phyloP scores from a whole-genome alignment of 2,113 vertebrate genomes.

The Podarcis raffonei region DNA sequence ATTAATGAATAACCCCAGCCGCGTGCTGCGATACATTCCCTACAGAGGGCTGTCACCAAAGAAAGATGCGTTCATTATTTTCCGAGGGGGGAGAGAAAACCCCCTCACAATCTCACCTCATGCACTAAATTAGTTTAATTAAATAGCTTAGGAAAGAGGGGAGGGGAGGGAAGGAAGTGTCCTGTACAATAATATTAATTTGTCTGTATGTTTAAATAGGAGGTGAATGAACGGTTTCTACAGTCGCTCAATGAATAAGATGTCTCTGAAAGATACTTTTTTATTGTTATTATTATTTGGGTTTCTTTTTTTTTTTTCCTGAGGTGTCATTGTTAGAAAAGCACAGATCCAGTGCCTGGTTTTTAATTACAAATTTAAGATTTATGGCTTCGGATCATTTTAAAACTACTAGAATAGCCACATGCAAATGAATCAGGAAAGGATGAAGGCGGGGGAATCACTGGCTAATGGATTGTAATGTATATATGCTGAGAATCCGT shows the following conservation, averaged over 20 bases:
- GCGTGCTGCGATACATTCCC: conserved; percentile 17
- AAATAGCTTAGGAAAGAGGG: conserved; percentile 44
- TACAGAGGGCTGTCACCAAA: conserved; percentile 42
- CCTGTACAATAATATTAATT: conserved; percentile 29
- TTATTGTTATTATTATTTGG: conserved; percentile 6
- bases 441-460: neutral
- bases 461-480: neutral
- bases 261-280: neutral
- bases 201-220: conserved; percentile 37
- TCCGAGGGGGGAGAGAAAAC: conserved; percentile 37
- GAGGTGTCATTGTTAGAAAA: conserved; percentile 21
- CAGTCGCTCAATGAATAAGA: conserved; percentile 30
- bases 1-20: conserved; percentile 45
- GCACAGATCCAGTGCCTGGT: neutral
- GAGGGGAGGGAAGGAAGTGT: conserved; percentile 27
- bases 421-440: neutral
- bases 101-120: conserved; percentile 52
- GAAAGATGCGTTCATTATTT: conserved; percentile 61
- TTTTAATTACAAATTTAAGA: conserved; percentile 11
- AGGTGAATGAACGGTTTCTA: conserved; percentile 41
- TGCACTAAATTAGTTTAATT: conserved; percentile 71
- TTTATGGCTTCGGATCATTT: conserved; percentile 2
- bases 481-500: neutral
- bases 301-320: neutral
- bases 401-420: conserved; percentile 3